A percentile compares a stretch with the other conserved stretches of the same genome.
Conservation (phyloP, 1,140 invertebrate species). For the Apolygus lucorum region DNA sequence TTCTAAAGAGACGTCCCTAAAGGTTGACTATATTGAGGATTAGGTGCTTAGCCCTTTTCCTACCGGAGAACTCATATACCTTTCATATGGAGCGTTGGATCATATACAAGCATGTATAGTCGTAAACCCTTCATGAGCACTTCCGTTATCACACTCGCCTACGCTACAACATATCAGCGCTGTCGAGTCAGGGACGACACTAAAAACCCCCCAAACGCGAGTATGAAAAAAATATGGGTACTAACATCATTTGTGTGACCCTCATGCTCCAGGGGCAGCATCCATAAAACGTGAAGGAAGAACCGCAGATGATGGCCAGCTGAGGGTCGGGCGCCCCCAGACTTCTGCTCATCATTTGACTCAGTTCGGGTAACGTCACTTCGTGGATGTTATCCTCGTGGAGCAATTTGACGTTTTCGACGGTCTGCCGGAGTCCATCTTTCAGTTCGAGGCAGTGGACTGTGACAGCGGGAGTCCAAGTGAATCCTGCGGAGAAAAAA, state of each 20-base stretch:
- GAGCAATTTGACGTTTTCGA: conserved; percentile 38
- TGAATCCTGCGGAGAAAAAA: conserved; percentile 15
- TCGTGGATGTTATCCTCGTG: conserved; percentile 38
- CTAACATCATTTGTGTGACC: conserved; percentile 57
- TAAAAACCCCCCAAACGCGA: too few relatives aligned
- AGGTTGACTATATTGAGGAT: too few relatives aligned
- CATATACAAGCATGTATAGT: too few relatives aligned
- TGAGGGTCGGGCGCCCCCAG: conserved; percentile 53
- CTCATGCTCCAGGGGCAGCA: conserved; percentile 62
- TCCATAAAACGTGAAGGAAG: conserved; percentile 48
- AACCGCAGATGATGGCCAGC: conserved; percentile 52
- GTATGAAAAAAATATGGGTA: too few relatives aligned
- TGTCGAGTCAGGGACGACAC: too few relatives aligned
- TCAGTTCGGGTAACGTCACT: conserved; percentile 39
- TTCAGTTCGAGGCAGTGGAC: conserved; percentile 42
- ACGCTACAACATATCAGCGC: too few relatives aligned
- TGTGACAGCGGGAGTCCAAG: conserved; percentile 29
- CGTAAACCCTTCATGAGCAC: too few relatives aligned
- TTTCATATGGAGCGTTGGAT: too few relatives aligned
- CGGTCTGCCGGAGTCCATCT: conserved; percentile 49
- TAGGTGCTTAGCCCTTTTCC: too few relatives aligned
- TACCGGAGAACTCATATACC: too few relatives aligned
- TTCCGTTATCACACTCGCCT: too few relatives aligned
- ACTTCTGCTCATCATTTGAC: conserved; percentile 41
- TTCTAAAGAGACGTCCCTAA: too few relatives aligned